These are phyloP conservation scores for Tetrax tetrax DNA, from an alignment of 2,113 vertebrate genomes.

Conservation along the genomic window DNA sequence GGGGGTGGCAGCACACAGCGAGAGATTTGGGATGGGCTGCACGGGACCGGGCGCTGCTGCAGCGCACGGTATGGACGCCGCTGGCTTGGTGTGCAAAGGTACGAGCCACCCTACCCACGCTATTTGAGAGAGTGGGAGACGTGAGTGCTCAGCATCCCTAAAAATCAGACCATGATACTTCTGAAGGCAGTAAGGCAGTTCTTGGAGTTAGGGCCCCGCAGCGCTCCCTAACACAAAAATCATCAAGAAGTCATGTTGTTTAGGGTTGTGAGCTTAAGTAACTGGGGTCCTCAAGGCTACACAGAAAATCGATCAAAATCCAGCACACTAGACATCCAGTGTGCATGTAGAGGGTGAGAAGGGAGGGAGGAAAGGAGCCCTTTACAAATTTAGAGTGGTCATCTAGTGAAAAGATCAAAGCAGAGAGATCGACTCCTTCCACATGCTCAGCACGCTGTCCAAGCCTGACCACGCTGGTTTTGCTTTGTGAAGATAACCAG, in stretches of 20 bases:
- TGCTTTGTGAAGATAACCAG: background rate
- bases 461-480: background rate
- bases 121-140: background rate
- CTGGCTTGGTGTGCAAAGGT: background rate
- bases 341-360: background rate
- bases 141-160: rapidly evolving
- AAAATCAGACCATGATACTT: background rate
- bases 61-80: background rate
- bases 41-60: background rate
- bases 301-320: background rate
- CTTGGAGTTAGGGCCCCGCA: background rate
- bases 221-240: background rate
- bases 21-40: background rate
- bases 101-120: background rate
- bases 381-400: background rate
- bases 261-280: background rate
- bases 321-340: background rate
- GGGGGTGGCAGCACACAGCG: background rate
- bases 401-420: background rate
- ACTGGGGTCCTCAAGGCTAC: background rate
- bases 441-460: background rate
- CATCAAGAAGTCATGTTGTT: background rate
- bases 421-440: background rate
- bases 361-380: background rate
- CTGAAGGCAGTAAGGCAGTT: background rate